phyloP scores from a whole-genome alignment of 64 coral and sea anemone species.

The Cladopsammia gracilis region DNA sequence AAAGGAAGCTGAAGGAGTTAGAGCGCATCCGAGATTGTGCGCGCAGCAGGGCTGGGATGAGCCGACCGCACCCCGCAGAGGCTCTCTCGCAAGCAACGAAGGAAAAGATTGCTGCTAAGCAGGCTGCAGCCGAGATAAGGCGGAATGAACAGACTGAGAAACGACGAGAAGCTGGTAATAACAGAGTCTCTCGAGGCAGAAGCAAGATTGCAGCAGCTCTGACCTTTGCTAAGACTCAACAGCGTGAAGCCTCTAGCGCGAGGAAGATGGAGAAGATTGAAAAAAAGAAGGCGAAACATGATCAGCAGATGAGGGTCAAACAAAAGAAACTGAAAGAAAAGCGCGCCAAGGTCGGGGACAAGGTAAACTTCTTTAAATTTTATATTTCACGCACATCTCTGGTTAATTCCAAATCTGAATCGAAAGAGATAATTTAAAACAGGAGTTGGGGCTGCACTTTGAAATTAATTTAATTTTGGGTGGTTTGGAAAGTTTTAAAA shows the following conservation, averaged over 20 bases:
- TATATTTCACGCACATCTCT: no score
- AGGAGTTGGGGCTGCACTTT: no score
- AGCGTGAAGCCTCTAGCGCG: not conserved
- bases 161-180: not conserved
- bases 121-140: constrained; percentile 1
- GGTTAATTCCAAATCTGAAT: no score
- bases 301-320: not conserved
- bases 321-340: constrained; percentile 12
- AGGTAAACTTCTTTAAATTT: not conserved
- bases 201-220: constrained; percentile 4
- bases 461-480: no score
- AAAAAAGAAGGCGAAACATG: not conserved
- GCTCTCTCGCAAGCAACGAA: not conserved
- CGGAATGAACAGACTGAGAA: not conserved
- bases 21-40: constrained; percentile 16
- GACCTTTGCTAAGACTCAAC: not conserved
- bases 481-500: no score
- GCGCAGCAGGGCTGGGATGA: constrained; percentile 10
- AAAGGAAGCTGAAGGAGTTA: constrained; percentile 27
- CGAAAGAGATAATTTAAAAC: no score
- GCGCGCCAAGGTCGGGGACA: constrained; percentile 8
- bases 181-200: not conserved
- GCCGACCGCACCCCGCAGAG: constrained; percentile 8
- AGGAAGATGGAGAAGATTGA: not conserved
- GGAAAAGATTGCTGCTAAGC: constrained; percentile 19